Evolutionary conservation across 2,113 vertebrate species (phyloP), one percentile per base, ranked within the genome.

Genomic region (Hemiscyllium ocellatum): DNA sequence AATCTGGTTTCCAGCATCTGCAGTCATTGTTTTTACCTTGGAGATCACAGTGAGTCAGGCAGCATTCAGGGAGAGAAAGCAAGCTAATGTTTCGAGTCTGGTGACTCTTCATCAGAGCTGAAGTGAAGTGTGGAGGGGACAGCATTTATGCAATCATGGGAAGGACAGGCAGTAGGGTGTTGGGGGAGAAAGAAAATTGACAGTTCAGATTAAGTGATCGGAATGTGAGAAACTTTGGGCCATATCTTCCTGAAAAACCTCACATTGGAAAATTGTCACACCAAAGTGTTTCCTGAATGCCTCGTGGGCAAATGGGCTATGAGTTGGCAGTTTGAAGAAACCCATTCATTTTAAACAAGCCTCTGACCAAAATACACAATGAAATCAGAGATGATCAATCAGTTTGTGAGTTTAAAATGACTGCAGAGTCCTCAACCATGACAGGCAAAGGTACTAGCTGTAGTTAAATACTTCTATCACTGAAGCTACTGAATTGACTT

Each of bases 391-490:
- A 80, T 80, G 0, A 37, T 33, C 33, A 80, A n/a, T 13, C 4
- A 33, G 0, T 80, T 37, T 80, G 13, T 80, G 33, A n/a, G 3
- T 61, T 61, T 29, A 80, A 80, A 80, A 80, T 80, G 15, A 15
- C 76, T 13, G 37, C n/a, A 37, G 29, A 80, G 17, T 80, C 76
- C 70, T 33, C 76, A 80, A 80, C n/a, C 10, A 80, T 80, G 33
- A 80, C 33, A 80, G 76, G n/a, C 13, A 80, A 99, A 96, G 93
- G 98, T 97, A 69, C 97, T 96, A 0, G 96, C 96, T 13, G 97
- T 98, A 68, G 98, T 96, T 0, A 96, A 96, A 96, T 97, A 98
- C 8, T 96, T 98, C 17, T 0, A 97, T 96, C 24, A 97, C 95
- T 61, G 56, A 61, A 61, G 56, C 56, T 95, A 97, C 96, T 0